Evolutionary conservation across 2,797 vertebrate genomes (phyloP), one percentile per base, ranked within the genome.

Genomic region (Crocodylus rhombifer): DNA sequence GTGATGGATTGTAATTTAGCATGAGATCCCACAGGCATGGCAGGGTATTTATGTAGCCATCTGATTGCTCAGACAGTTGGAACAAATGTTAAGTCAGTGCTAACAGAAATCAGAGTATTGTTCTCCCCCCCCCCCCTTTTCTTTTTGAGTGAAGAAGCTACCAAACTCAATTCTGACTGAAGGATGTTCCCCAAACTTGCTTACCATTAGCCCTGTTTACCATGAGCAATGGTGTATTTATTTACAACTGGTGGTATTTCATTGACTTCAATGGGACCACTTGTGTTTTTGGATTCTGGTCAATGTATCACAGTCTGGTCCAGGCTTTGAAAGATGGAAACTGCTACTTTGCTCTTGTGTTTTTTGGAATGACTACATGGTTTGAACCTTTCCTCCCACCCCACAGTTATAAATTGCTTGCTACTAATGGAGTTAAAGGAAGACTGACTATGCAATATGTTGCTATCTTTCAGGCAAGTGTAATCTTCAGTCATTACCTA

Each of bases 1-100:
- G 77, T 95, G 94, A 97, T 94, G 93, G 93, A 96, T 96, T 94
- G 21, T 88, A 95, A 89, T 15, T 84, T 90, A 95, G 83, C 84
- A 63, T 61, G 82, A 92, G 89, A 93, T 95, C 93, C 91, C 91
- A 94, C 69, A 87, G 91, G 93, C 94, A 87, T 79, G 81, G 86
- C 64, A 92, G 89, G 86, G 92, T 94, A 90, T 90, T 96, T 90
- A 94, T 93, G 93, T 71, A 30, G 89, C 78, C 89, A 67, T 95
- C 86, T 84, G 80, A 82, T 93, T 88, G 93, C 91, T 95, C 23
- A 67, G 95, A 75, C 91, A 80, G 91, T 93, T 84, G 64, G 92
- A 92, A 84, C 78, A 92, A 94, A 80, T 75, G 88, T 94, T 79
- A 80, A 91, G 90, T 51, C 81, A 51, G 85, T 80, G 85, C 73